Percentiles rank a stretch among this genome's conserved stretches.
Conservation (phyloP, 37 sponge, comb jelly and placozoan genomes). For the Agelas oroides region DNA sequence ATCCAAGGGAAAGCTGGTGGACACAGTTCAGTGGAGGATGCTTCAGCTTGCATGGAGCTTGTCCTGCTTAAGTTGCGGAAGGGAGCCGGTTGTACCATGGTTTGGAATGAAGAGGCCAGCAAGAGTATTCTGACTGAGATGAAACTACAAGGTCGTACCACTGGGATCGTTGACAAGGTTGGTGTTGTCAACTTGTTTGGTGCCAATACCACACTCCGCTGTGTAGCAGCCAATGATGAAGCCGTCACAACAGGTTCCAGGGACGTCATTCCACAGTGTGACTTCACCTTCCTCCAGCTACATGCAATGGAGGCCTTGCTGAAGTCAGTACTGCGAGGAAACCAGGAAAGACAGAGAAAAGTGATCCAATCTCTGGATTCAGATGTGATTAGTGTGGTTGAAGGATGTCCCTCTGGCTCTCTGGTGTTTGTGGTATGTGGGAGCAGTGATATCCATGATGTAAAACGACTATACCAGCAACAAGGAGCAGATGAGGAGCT, state of each 20-base stretch:
- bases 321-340: not conserved
- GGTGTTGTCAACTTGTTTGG: conserved; percentile 39
- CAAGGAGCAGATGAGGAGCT: not conserved
- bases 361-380: conserved; percentile 26
- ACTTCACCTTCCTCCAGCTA: conserved; percentile 68
- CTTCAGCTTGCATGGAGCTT: conserved; percentile 86
- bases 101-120: conserved; percentile 1
- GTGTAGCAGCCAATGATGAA: conserved; percentile 32
- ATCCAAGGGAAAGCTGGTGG: conserved; percentile 71
- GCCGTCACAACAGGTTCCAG: conserved; percentile 26
- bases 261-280: conserved; percentile 5
- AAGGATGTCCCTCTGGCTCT: conserved; percentile 29
- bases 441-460: conserved; percentile 51
- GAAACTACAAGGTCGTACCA: not conserved
- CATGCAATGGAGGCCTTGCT: conserved; percentile 51
- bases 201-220: not conserved
- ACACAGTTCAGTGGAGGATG: conserved; percentile 91
- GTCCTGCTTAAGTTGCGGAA: conserved; percentile 74
- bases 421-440: conserved; percentile 60
- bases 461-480: conserved; percentile 28
- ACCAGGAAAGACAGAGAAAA: not conserved
- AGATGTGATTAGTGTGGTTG: conserved; percentile 8
- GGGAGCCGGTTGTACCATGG: conserved; percentile 45
- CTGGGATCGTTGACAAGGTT: conserved; percentile 62
- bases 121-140: conserved; percentile 46